A percentile compares a stretch with the other conserved stretches of the same genome.
Conservation (phyloP, 2,888 invertebrate species). For the Dorcus parallelipipedus region DNA sequence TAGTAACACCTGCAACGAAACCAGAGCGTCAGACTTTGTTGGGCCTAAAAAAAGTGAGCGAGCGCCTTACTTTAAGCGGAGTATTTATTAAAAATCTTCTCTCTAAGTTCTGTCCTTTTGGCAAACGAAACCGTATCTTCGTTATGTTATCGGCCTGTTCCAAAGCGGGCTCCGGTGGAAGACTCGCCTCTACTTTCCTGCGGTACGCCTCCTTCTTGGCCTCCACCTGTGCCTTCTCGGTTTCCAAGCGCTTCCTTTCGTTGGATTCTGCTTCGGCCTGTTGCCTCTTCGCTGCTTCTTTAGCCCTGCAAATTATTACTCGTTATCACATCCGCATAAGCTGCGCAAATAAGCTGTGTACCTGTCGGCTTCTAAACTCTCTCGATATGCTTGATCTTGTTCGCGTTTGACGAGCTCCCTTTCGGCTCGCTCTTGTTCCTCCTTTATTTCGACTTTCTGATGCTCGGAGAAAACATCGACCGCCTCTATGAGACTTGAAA, state of each 20-base stretch:
- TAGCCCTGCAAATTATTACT: conserved; percentile 59
- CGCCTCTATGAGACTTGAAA: conserved; percentile 82
- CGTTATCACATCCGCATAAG: neutral
- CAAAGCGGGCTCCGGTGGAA: conserved; percentile 70
- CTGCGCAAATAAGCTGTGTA: conserved; percentile 35
- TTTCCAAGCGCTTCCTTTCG: conserved; percentile 70
- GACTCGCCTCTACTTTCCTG: conserved; percentile 59
- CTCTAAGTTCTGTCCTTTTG: conserved; percentile 72
- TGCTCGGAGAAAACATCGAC: conserved; percentile 80
- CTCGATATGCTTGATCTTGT: conserved; percentile 91
- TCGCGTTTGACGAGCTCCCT: conserved; percentile 87
- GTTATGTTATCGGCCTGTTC: conserved; percentile 54
- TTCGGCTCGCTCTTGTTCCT: conserved; percentile 86
- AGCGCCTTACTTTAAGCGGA: conserved; percentile 52
- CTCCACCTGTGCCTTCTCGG: conserved; percentile 67
- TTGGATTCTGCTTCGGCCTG: conserved; percentile 72
- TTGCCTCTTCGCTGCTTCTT: conserved; percentile 79
- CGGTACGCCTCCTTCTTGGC: conserved; percentile 72
- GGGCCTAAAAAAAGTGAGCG: too few species aligned
- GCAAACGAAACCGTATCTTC: conserved; percentile 78
- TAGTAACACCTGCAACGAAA: conserved; percentile 64
- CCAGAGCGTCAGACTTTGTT: neutral
- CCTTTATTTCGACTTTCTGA: conserved; percentile 71
- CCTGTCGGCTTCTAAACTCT: conserved; percentile 83
- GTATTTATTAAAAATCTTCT: conserved; percentile 69